These are phyloP conservation scores for Erethizon dorsatum DNA, from an alignment of 2,797 vertebrate species.

Conservation along the genomic window DNA sequence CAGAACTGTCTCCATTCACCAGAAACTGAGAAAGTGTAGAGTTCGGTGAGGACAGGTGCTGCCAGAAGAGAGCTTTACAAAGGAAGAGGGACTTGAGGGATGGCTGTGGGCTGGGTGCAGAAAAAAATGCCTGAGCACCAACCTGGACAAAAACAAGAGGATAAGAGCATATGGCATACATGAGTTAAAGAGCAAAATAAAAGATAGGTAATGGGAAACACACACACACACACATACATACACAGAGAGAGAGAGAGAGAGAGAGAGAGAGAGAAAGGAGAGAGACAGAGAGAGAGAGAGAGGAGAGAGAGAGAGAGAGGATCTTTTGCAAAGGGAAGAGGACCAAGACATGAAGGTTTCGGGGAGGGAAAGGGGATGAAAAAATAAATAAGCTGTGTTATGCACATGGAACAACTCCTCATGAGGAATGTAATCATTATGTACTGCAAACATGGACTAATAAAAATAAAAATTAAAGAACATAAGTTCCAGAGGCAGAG, in stretches of 20 bases:
- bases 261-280: too few relatives aligned
- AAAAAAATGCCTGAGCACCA: neutral
- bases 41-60: neutral
- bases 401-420: neutral
- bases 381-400: neutral
- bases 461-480: neutral
- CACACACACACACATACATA: too few relatives aligned
- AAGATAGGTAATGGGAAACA: neutral
- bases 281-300: fast-evolving
- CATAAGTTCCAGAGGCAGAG: neutral
- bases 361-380: neutral
- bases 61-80: neutral
- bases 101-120: neutral
- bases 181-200: neutral
- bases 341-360: neutral
- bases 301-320: neutral
- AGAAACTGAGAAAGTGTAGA: neutral
- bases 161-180: neutral
- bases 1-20: neutral
- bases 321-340: neutral
- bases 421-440: neutral
- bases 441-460: neutral
- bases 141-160: neutral
- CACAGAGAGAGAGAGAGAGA: too few relatives aligned
- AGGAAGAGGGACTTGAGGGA: neutral